Conservation (phyloP, 2,888 invertebrate genomes). For the Eilema caniola region DNA sequence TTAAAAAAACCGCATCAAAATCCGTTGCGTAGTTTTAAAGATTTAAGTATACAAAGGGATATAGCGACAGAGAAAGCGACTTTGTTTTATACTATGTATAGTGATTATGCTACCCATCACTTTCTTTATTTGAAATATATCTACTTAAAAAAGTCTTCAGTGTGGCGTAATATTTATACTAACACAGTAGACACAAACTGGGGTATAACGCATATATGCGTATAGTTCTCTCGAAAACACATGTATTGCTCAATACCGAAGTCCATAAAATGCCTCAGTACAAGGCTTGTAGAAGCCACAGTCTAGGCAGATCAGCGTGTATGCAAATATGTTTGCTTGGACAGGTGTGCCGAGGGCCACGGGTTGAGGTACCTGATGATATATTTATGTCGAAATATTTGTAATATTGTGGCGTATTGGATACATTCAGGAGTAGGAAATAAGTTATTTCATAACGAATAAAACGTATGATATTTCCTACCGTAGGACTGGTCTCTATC, state of each 20-base stretch:
- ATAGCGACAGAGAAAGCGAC: too few species aligned
- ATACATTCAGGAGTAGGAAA: not conserved
- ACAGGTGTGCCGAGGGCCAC: slow-evolving; percentile 38
- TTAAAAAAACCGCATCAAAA: too few species aligned
- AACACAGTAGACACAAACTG: not conserved
- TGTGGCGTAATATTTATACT: not conserved
- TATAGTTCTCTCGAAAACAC: slow-evolving; percentile 12
- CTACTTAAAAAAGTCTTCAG: not conserved
- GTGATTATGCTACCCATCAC: too few species aligned
- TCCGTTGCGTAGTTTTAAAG: too few species aligned
- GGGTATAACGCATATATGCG: not conserved
- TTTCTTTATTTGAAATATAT: too few species aligned
- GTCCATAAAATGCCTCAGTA: slow-evolving; percentile 12
- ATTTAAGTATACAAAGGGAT: too few species aligned
- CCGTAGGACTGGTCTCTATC: too few species aligned
- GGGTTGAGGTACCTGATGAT: not conserved
- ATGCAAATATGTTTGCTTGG: slow-evolving; percentile 43
- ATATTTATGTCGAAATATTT: slow-evolving; percentile 25
- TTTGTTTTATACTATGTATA: too few species aligned
- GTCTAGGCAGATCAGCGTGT: slow-evolving; percentile 28
- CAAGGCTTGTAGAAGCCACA: slow-evolving; percentile 14
- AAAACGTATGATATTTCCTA: too few species aligned
- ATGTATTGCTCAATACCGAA: slow-evolving; percentile 21
- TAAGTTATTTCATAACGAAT: not conserved
- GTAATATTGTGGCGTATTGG: not conserved